Evolutionary conservation across 2,113 vertebrate genomes (phyloP).

Genomic region (Oncorhynchus kisutch): DNA sequence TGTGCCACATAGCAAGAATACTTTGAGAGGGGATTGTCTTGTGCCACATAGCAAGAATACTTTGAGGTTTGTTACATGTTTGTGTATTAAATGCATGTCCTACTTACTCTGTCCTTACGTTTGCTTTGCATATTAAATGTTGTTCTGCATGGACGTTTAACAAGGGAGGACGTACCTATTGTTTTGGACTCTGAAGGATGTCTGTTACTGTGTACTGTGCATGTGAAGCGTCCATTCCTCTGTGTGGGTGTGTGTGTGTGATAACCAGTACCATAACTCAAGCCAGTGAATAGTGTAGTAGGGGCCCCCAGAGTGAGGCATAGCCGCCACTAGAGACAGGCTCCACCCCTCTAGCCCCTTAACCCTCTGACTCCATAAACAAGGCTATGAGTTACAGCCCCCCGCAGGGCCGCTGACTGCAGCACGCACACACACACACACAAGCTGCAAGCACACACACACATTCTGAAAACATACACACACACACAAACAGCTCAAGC

Average conservation of each 20-base stretch:
- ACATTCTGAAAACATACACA: conserved; percentile 6
- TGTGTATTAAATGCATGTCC: not conserved
- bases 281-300: conserved; percentile 63
- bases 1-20: not conserved
- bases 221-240: conserved; percentile 17
- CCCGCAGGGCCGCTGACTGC: conserved; percentile 53
- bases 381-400: conserved; percentile 70
- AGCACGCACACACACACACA: conserved; percentile 46
- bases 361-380: conserved; percentile 67
- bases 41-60: not conserved
- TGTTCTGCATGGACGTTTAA: not conserved
- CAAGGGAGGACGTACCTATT: not conserved
- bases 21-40: not conserved
- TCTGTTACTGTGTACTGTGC: not conserved
- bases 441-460: conserved; percentile 39
- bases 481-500: not conserved
- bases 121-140: not conserved
- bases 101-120: not conserved
- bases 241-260: conserved; percentile 9
- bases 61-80: not conserved
- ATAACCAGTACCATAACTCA: conserved; percentile 55
- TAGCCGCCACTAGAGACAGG: conserved; percentile 8
- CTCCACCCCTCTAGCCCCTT: conserved; percentile 67
- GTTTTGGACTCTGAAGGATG: not conserved
- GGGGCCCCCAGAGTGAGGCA: conserved; percentile 56